These are phyloP conservation scores for Hylaeus anthracinus DNA, from an alignment of 1,140 invertebrate genomes.

Conservation along the genomic window DNA sequence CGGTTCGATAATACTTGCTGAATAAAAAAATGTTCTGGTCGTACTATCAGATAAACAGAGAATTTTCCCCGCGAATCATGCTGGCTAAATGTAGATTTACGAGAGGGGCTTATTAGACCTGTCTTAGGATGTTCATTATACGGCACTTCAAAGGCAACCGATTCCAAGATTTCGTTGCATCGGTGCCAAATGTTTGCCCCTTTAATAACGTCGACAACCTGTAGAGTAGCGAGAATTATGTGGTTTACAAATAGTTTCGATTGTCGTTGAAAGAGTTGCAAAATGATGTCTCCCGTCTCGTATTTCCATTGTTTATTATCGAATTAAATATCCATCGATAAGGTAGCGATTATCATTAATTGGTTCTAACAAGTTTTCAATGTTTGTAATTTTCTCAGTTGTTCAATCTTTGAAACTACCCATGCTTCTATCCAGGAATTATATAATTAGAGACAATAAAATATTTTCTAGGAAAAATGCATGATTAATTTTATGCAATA, in stretches of 20 bases:
- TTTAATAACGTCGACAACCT: conserved; percentile 43
- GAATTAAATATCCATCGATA: not conserved
- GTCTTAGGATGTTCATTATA: conserved; percentile 9
- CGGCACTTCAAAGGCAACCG: conserved; percentile 1
- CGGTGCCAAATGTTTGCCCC: conserved; percentile 41
- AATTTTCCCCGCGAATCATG: not conserved
- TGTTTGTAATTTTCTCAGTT: not conserved
- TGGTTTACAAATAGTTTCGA: not conserved
- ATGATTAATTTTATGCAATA: not conserved
- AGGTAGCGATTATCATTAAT: too few relatives aligned
- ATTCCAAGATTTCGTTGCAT: conserved; percentile 30
- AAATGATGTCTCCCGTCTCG: not conserved
- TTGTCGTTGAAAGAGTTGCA: not conserved
- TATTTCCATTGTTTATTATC: too few relatives aligned
- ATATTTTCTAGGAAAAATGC: not conserved
- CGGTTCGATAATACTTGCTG: too few relatives aligned
- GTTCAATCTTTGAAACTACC: not conserved
- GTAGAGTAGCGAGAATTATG: conserved; percentile 14
- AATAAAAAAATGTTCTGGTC: too few relatives aligned
- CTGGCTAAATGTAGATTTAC: not conserved
- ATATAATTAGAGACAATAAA: not conserved
- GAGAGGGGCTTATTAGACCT: conserved; percentile 10
- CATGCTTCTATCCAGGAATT: not conserved
- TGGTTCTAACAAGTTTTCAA: not conserved
- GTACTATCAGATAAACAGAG: too few relatives aligned